These are phyloP conservation scores for Xanthorhoe designata DNA, from an alignment of 2,888 invertebrate genomes.

Conservation along the genomic window DNA sequence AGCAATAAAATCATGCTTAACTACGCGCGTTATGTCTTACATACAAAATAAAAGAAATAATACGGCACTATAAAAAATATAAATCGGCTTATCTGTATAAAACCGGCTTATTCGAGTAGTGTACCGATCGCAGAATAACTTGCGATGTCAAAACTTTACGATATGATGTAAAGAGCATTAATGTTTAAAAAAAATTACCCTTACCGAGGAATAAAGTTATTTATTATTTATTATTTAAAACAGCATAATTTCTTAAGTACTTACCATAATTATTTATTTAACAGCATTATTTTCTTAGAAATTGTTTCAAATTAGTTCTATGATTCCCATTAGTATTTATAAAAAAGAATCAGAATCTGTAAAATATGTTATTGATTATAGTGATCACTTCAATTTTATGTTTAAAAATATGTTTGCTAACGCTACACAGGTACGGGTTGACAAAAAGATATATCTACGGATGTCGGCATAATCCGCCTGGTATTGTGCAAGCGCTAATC, in stretches of 20 bases:
- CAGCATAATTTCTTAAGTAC: too few species aligned
- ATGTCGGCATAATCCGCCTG: conserved; percentile 76
- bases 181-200: too few species aligned
- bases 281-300: too few species aligned
- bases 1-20: conserved; percentile 66
- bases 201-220: too few species aligned
- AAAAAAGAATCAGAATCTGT: neutral
- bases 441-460: conserved; percentile 82
- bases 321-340: too few species aligned
- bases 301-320: too few species aligned
- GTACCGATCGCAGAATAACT: conserved; percentile 63
- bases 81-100: conserved; percentile 85
- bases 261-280: too few species aligned
- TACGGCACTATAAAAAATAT: conserved; percentile 78
- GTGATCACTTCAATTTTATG: neutral
- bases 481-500: conserved; percentile 84
- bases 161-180: neutral
- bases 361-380: neutral
- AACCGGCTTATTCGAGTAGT: conserved; percentile 76
- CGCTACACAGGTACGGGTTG: conserved; percentile 79
- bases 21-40: conserved; percentile 65
- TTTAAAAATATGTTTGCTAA: conserved; percentile 43
- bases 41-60: conserved; percentile 75
- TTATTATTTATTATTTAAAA: too few species aligned
- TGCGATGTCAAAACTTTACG: neutral